phyloP scores from a whole-genome alignment of 2,888 invertebrate species.

The Orthosia incerta region DNA sequence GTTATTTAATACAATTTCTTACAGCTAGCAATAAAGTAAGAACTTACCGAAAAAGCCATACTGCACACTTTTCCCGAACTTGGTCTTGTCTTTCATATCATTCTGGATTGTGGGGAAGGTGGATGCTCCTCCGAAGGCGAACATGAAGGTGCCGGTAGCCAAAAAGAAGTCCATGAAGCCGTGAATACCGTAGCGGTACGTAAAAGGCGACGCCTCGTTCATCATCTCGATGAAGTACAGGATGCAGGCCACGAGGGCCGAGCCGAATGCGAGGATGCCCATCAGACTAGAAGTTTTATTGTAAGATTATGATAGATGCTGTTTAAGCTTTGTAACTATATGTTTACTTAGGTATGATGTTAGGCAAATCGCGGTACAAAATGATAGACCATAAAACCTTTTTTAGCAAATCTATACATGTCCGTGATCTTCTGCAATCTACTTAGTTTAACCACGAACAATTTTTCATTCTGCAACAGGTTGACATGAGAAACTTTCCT shows the following conservation, averaged over 20 bases:
- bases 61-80: constrained; percentile 92
- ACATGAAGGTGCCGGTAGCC: constrained; percentile 93
- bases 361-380: too few relatives aligned
- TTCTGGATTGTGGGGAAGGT: constrained; percentile 95
- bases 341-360: too few relatives aligned
- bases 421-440: too few relatives aligned
- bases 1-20: too few relatives aligned
- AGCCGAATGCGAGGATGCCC: constrained; percentile 92
- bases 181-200: constrained; percentile 88
- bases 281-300: constrained; percentile 87
- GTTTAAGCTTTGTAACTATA: too few relatives aligned
- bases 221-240: constrained; percentile 92
- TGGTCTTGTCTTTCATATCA: constrained; percentile 93
- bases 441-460: not conserved
- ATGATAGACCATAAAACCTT: too few relatives aligned
- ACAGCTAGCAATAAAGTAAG: not conserved
- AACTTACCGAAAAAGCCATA: constrained; percentile 92
- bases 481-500: not conserved
- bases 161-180: constrained; percentile 92
- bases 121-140: constrained; percentile 94
- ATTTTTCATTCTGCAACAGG: not conserved
- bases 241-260: constrained; percentile 92
- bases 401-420: too few relatives aligned
- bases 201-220: constrained; percentile 87
- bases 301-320: not conserved